Evolutionary conservation across 2,888 invertebrate genomes (phyloP).

Genomic region (Volucella inanis): DNA sequence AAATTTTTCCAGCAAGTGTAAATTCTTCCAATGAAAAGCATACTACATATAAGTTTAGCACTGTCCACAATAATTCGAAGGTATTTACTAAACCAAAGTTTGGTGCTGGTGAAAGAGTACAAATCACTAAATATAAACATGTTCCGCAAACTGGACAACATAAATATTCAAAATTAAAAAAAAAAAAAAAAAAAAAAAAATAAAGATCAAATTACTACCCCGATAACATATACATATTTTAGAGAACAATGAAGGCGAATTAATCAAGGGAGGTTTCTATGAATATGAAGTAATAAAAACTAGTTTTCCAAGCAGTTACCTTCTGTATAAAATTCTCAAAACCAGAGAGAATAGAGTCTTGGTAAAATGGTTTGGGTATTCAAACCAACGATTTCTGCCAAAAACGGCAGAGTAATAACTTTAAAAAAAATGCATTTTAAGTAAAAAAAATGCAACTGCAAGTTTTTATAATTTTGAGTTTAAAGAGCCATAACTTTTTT

Average conservation of each 20-base stretch:
- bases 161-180: constrained; percentile 77
- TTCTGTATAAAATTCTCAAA: constrained; percentile 78
- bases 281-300: constrained; percentile 78
- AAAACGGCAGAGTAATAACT: too few species aligned
- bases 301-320: constrained; percentile 77
- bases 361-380: constrained; percentile 77
- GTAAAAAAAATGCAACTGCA: too few species aligned
- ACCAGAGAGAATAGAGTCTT: constrained; percentile 67
- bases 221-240: constrained; percentile 76
- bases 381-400: constrained; percentile 71
- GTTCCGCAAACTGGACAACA: constrained; percentile 56
- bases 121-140: constrained; percentile 50
- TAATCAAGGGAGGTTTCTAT: constrained; percentile 78
- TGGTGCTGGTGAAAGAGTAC: constrained; percentile 16
- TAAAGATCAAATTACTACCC: constrained; percentile 76
- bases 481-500: too few species aligned
- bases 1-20: constrained; percentile 7
- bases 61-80: constrained; percentile 18
- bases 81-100: constrained; percentile 20
- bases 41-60: not conserved
- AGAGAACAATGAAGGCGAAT: constrained; percentile 76
- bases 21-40: constrained; percentile 25
- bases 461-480: too few species aligned
- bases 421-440: too few species aligned
- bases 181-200: too few species aligned